Conservation (phyloP, 1,140 invertebrate genomes). For the Popillia japonica region DNA sequence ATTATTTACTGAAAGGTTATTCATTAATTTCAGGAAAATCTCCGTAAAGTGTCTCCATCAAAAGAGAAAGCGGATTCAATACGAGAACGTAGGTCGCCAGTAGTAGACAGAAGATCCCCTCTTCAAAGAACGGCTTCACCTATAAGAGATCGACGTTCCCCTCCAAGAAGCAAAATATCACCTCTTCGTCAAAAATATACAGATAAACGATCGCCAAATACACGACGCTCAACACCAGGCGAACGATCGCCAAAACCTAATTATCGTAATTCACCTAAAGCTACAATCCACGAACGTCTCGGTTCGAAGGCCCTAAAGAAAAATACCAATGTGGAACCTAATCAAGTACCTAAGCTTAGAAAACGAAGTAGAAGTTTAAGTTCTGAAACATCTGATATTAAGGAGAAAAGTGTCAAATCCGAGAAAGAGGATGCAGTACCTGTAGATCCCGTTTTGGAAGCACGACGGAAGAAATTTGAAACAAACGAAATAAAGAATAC, state of each 20-base stretch:
- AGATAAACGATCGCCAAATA: conserved; percentile 28
- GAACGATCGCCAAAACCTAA: background rate
- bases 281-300: conserved; percentile 3
- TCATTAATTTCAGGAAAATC: background rate
- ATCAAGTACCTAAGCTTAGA: background rate
- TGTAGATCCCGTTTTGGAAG: conserved; percentile 56
- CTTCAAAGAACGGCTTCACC: conserved; percentile 2
- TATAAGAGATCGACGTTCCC: conserved; percentile 3
- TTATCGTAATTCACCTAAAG: conserved; percentile 7
- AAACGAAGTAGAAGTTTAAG: conserved; percentile 29
- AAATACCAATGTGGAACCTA: background rate
- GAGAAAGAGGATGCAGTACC: conserved; percentile 48
- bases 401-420: conserved; percentile 42
- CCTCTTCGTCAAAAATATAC: background rate
- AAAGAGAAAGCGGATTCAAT: background rate
- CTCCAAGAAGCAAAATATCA: conserved; percentile 22
- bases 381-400: conserved; percentile 36
- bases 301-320: background rate
- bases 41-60: background rate
- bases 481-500: conserved; percentile 50
- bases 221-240: background rate
- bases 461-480: conserved; percentile 57
- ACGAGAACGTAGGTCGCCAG: background rate
- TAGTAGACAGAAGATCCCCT: background rate
- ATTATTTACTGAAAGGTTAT: background rate